phyloP scores from a whole-genome alignment of 2,113 vertebrate genomes.

The Micronisus gabar region DNA sequence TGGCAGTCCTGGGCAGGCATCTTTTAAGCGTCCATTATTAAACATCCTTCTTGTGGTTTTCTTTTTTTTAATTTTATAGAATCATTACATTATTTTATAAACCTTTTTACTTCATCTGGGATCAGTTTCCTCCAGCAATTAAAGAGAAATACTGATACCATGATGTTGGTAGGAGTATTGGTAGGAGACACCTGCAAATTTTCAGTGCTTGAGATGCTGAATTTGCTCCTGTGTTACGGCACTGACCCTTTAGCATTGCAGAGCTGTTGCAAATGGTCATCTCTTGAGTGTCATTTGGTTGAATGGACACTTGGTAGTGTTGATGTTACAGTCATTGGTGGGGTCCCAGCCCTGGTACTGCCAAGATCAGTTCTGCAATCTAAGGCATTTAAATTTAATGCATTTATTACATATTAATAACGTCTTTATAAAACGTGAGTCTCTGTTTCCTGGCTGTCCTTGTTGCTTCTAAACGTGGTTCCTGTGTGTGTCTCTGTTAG shows the following conservation, averaged over 20 bases:
- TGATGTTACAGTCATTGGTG: background rate
- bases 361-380: background rate
- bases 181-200: background rate
- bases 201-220: background rate
- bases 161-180: background rate
- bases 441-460: background rate
- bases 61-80: background rate
- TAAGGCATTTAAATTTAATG: background rate
- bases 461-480: background rate
- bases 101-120: background rate
- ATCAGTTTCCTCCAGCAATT: background rate
- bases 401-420: background rate
- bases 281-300: background rate
- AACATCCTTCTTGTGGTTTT: background rate
- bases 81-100: background rate
- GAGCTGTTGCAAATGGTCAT: background rate
- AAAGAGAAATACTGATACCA: fast-evolving
- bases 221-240: background rate
- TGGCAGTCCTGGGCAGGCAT: background rate
- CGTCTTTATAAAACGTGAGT: fast-evolving
- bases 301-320: background rate
- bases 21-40: background rate
- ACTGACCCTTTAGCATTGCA: background rate
- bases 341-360: background rate
- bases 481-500: conserved; percentile 50